Conservation (phyloP, 2,113 vertebrate species). For the Pelodiscus sinensis region DNA sequence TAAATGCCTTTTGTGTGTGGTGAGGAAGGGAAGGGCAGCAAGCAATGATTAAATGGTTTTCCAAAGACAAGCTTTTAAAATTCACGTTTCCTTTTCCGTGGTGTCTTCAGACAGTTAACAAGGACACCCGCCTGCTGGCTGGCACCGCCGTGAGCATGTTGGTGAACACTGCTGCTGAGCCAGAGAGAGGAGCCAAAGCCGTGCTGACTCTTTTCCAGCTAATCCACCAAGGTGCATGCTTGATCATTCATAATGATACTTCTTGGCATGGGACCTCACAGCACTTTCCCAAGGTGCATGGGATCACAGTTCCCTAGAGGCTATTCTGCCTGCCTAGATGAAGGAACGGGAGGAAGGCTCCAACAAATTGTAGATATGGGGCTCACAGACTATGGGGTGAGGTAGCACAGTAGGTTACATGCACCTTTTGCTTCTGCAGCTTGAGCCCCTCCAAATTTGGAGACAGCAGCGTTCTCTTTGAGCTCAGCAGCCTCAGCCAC, state of each 20-base stretch:
- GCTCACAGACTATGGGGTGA: neutral
- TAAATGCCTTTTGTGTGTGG: neutral
- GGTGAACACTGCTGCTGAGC: slow-evolving; percentile 79
- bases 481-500: neutral
- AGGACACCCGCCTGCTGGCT: slow-evolving; percentile 84
- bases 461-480: neutral
- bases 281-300: rapidly evolving
- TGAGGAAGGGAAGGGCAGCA: neutral
- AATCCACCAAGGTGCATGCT: slow-evolving; percentile 50
- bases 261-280: rapidly evolving
- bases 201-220: slow-evolving; percentile 78
- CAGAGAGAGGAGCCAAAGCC: slow-evolving; percentile 68
- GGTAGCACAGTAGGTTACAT: neutral
- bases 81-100: neutral
- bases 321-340: neutral
- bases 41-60: neutral
- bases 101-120: slow-evolving; percentile 74
- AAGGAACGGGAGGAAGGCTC: neutral
- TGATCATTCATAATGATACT: rapidly evolving
- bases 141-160: slow-evolving; percentile 88
- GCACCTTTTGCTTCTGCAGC: neutral
- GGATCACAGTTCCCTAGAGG: neutral
- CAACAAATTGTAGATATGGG: neutral
- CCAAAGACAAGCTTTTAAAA: neutral
- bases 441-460: neutral